Base-by-base conservation (phyloP, 2,797 vertebrate genomes). In the Halcyon leucocephala region DNA sequence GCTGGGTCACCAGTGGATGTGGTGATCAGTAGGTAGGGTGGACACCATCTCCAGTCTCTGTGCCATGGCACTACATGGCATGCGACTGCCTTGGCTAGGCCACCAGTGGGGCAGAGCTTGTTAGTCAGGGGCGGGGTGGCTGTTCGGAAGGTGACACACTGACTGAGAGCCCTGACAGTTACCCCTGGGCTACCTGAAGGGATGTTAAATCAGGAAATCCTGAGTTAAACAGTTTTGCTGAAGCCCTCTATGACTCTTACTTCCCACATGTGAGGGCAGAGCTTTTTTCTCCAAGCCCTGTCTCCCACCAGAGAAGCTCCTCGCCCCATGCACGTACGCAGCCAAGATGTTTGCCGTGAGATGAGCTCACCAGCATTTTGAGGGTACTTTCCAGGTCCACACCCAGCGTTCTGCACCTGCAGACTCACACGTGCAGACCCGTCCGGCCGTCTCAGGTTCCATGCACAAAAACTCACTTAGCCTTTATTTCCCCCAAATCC, bases 311-410 rank as follows among this genome's bases (percentile, higher is more conserved):
- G 39, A 46, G 60, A 74, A 80, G 61, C 12, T 60, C 46, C 65
- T 61, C 60, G 37, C 9, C 51, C 46, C 20, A 12, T 4, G 35
- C 66, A 64, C 2, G 2, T 10, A 60, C 15, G 35, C 14, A 82
- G 10, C 17, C 49, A 61, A 35, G 37, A 9, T 39, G 52, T 41
- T 46, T 76, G 51, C 8, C 1, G 2, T 0, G 0, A 79, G 51
- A 54, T 2, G 17, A 76, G 39, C 58, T 46, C n/a, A n/a, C 5
- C 51, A 60, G 19, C 29, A 6, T 12, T 76, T 89, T 25, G 25
- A 51, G 65, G 62, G 21, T 12, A 44, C 20, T 54, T 72, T 86
- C 78, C 64, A 84, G 67, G 60, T 10, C 61, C 7, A 5, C n/a
- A n/a, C 14, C 7, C 61, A 39, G 57, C 60, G 33, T 46, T 62